These are phyloP conservation scores for Hemicordylus capensis DNA, from an alignment of 2,113 vertebrate genomes.

Conservation along the genomic window DNA sequence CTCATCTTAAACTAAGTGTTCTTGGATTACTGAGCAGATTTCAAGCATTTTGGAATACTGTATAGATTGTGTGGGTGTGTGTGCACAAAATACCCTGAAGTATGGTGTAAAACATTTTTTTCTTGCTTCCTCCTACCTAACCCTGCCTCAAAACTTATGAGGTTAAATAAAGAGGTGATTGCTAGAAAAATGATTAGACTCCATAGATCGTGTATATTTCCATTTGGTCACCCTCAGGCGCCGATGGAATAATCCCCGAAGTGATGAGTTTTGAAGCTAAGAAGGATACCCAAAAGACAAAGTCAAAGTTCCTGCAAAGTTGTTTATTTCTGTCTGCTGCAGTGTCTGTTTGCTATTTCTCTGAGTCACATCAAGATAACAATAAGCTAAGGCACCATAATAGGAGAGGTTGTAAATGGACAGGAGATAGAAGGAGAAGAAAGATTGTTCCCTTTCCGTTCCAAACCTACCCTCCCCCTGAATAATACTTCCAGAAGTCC, in stretches of 20 bases:
- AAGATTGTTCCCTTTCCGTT: constrained; percentile 48
- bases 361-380: constrained; percentile 52
- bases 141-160: neutral
- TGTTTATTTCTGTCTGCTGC: constrained; percentile 55
- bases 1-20: too few species aligned
- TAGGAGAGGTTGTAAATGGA: constrained; percentile 23
- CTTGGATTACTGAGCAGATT: too few species aligned
- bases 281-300: constrained; percentile 52
- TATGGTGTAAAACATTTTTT: neutral
- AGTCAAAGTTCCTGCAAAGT: constrained; percentile 50
- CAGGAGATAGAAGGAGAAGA: constrained; percentile 4
- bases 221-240: neutral
- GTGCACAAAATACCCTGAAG: neutral
- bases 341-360: constrained; percentile 57
- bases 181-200: neutral
- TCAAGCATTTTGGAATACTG: too few species aligned
- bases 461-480: constrained; percentile 38
- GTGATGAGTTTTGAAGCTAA: constrained; percentile 53
- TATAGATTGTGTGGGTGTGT: neutral
- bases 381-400: constrained; percentile 34
- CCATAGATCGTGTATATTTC: neutral
- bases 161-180: neutral
- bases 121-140: too few species aligned
- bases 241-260: constrained; percentile 31
- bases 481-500: constrained; percentile 41